Evolutionary conservation across 1,140 invertebrate species (phyloP), one percentile per base, ranked within the genome.

Genomic region (Aphaenogaster floridana): DNA sequence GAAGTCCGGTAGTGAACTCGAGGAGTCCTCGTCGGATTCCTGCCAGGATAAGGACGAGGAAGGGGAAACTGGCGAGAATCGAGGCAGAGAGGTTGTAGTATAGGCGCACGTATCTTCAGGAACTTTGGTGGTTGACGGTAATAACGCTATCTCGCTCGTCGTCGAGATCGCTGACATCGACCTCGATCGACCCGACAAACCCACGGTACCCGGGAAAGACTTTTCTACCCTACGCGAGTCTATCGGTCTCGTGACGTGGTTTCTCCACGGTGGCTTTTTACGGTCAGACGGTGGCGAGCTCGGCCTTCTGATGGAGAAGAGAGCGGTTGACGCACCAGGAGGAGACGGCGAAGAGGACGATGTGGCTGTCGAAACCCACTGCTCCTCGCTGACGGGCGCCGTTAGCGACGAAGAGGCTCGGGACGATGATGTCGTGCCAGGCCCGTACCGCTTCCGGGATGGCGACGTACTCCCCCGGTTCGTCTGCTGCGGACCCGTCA

Each of bases 291-390:
- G 28, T 8, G 39, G n/a, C 76, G 81, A 88, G 86, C 8, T 52
- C 80, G 28, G 42, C 81, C 59, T 86, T 86, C 36, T 61, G 69
- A 50, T 78, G 61, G 72, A 90, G 57, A 79, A 80, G 64, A 54
- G 89, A 89, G 42, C 86, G 85, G 69, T 90, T 86, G 86, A 88
- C 76, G 69, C 86, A 91, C 90, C 91, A 92, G 76, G 83, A 91
- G 79, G 79, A 86, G 69, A 86, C 86, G 74, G 81, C 68, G 86
- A 91, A 39, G 86, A 88, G 78, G 77, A 88, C 54, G 76, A 89
- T 15, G 84, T 84, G 63, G 89, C 78, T 88, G 57, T 80, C 85
- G n/a, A 87, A 68, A 48, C 84, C 69, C 57, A 17, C 61, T 42
- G 48, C 74, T 34, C 66, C 69, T 50, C 69, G 48, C 45, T 80